A percentile compares a stretch with the other conserved stretches of the same genome.
These are phyloP conservation scores for Aspidiotus destructor DNA, from an alignment of 2,888 invertebrate genomes.

Conservation along the genomic window DNA sequence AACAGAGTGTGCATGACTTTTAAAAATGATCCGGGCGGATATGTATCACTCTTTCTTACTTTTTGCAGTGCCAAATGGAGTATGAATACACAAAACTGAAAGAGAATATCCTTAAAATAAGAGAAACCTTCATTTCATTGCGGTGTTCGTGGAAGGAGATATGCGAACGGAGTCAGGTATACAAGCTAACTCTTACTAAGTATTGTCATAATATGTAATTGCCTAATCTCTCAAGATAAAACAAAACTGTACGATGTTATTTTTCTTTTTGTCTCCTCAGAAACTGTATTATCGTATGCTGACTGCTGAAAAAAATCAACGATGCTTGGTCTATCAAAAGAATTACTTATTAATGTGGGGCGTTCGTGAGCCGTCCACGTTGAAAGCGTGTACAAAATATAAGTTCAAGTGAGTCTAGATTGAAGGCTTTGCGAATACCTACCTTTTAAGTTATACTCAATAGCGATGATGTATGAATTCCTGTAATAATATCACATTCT, in stretches of 20 bases:
- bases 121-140: background rate
- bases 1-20: background rate
- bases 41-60: background rate
- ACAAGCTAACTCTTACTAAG: background rate
- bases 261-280: constrained; percentile 7
- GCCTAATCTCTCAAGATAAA: background rate
- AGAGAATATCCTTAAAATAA: constrained; percentile 9
- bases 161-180: constrained; percentile 10
- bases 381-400: background rate
- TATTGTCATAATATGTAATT: too few relatives aligned
- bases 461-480: too few relatives aligned
- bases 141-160: constrained; percentile 8
- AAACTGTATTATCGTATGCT: constrained; percentile 25
- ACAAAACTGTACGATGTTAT: background rate
- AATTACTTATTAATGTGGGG: constrained; percentile 8
- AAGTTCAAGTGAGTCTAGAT: constrained; percentile 20
- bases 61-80: constrained; percentile 10
- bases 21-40: too few relatives aligned
- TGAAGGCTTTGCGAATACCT: too few relatives aligned
- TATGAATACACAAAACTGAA: constrained; percentile 10
- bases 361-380: too few relatives aligned
- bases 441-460: too few relatives aligned
- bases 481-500: background rate
- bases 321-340: constrained; percentile 20
- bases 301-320: constrained; percentile 22